phyloP scores from a whole-genome alignment of 1,140 invertebrate species.

The Nylanderia fulva region DNA sequence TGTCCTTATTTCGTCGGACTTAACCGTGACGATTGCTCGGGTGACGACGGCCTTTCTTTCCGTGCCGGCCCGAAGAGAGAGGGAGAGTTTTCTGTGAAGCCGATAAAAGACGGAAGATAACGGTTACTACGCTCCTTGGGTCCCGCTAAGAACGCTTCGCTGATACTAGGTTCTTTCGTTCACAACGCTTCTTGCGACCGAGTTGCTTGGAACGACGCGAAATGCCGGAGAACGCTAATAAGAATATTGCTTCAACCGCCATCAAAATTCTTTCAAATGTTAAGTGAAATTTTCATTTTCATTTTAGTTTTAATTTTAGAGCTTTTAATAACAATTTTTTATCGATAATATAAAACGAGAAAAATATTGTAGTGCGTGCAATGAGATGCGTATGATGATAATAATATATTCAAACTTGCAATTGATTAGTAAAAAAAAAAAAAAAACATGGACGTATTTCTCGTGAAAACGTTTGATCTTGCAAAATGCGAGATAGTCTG shows the following conservation, averaged over 20 bases:
- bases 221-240: not conserved
- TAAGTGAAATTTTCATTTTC: too few species aligned
- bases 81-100: constrained; percentile 26
- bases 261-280: not conserved
- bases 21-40: constrained; percentile 31
- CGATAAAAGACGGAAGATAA: constrained; percentile 58
- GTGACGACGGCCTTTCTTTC: constrained; percentile 27
- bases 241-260: not conserved
- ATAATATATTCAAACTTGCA: too few species aligned
- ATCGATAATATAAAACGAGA: not conserved
- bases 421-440: too few species aligned
- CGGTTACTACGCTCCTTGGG: constrained; percentile 35
- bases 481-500: constrained; percentile 1
- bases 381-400: too few species aligned
- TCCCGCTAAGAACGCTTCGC: constrained; percentile 37
- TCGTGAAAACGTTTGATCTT: not conserved
- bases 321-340: not conserved
- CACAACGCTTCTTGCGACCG: constrained; percentile 11
- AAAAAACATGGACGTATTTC: not conserved
- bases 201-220: not conserved
- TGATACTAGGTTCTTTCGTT: constrained; percentile 22
- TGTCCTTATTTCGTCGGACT: constrained; percentile 53
- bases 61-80: not conserved
- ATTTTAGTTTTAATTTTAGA: too few species aligned
- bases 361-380: too few species aligned